These are phyloP conservation scores for Poeciliopsis occidentalis DNA, from an alignment of 2,113 vertebrate genomes.

Conservation along the genomic window DNA sequence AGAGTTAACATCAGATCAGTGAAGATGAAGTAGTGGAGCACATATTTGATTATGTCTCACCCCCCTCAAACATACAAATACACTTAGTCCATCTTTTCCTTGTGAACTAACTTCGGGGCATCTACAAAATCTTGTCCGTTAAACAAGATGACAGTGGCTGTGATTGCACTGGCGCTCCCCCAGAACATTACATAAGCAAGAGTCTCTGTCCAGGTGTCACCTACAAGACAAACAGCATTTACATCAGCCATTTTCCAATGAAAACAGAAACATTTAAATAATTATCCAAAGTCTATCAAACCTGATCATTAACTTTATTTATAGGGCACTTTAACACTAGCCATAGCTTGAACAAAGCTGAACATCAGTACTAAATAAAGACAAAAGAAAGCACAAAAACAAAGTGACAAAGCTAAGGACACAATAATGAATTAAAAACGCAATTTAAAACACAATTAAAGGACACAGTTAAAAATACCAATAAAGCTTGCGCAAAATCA, in stretches of 20 bases:
- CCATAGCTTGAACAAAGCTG: too few species aligned
- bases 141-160: conserved; percentile 92
- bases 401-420: too few species aligned
- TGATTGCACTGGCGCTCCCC: conserved; percentile 90
- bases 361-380: too few species aligned
- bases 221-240: conserved; percentile 68
- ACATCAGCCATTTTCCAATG: not conserved
- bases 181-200: conserved; percentile 95
- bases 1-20: conserved; percentile 23
- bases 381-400: too few species aligned
- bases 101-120: conserved; percentile 94
- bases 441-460: too few species aligned
- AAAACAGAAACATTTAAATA: too few species aligned
- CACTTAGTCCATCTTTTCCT: conserved; percentile 98
- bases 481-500: too few species aligned
- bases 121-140: conserved; percentile 97
- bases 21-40: conserved; percentile 64
- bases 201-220: conserved; percentile 95
- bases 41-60: conserved; percentile 70
- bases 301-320: too few species aligned
- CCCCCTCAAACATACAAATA: conserved; percentile 74
- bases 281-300: too few species aligned
- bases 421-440: too few species aligned
- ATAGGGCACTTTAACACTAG: too few species aligned
- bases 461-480: too few species aligned